Evolutionary conservation across 2,113 vertebrate species (phyloP).

Genomic region (Junco hyemalis): DNA sequence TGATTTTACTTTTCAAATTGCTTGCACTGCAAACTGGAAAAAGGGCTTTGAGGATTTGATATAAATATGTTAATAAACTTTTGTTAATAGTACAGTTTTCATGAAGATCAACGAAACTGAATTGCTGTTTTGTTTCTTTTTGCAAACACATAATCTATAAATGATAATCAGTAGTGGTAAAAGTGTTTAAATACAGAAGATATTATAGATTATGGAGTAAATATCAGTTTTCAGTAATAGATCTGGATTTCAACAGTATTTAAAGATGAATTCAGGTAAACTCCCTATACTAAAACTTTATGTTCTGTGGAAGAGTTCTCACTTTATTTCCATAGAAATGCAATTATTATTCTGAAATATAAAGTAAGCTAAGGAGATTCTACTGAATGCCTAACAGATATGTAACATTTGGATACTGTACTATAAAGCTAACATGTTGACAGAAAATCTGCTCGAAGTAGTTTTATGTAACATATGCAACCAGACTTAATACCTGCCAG

Average conservation of each 20-base stretch:
- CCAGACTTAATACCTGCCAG: constrained; percentile 43
- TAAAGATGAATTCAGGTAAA: background rate
- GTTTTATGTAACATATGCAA: constrained; percentile 53
- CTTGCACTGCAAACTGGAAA: background rate
- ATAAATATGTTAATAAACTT: background rate
- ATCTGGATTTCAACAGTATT: background rate
- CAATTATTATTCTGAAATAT: background rate
- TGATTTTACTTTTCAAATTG: background rate
- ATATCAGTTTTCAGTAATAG: background rate
- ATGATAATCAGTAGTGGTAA: background rate
- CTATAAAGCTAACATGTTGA: background rate
- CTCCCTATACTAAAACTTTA: background rate
- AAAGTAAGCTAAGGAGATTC: background rate
- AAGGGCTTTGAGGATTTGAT: background rate
- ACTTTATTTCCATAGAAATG: background rate
- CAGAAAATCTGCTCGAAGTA: constrained; percentile 30
- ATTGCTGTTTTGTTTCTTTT: background rate
- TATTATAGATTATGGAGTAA: background rate
- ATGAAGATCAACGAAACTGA: background rate
- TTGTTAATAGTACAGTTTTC: background rate
- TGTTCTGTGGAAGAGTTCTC: background rate
- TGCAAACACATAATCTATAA: background rate
- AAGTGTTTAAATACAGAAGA: background rate
- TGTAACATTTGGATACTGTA: background rate
- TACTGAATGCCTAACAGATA: background rate